Evolutionary conservation across 2,113 vertebrate species (phyloP).

Genomic region (Pterocles gutturalis): DNA sequence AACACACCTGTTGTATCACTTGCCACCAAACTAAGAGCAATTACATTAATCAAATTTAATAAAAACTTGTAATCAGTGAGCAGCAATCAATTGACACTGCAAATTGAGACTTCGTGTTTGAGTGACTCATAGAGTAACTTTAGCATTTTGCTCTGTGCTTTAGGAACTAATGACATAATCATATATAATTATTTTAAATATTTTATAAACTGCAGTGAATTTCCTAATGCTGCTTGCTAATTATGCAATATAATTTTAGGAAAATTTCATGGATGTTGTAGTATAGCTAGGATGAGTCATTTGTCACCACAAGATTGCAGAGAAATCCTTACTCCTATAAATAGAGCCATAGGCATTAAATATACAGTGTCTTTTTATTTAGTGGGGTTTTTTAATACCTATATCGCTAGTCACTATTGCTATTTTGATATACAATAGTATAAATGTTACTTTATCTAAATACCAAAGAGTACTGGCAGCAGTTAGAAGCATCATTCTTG

Average conservation of each 20-base stretch:
- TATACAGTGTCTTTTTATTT: conserved; percentile 31
- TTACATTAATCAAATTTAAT: conserved; percentile 45
- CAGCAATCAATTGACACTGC: conserved; percentile 30
- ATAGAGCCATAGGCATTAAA: conserved; percentile 17
- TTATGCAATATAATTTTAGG: conserved; percentile 74
- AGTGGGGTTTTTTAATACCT: conserved; percentile 23
- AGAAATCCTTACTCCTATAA: conserved; percentile 61
- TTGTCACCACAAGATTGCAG: conserved; percentile 54
- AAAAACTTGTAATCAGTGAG: conserved; percentile 41
- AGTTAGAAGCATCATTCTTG: background rate
- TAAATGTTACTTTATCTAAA: conserved; percentile 13
- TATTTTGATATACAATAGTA: conserved; percentile 26
- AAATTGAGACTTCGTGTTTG: background rate
- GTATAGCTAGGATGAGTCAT: conserved; percentile 60
- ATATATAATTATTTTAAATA: conserved; percentile 83
- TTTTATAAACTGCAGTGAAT: conserved; percentile 80
- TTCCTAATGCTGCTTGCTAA: conserved; percentile 67
- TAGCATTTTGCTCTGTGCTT: conserved; percentile 67
- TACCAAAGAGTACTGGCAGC: background rate
- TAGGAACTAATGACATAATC: conserved; percentile 77
- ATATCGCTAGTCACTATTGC: conserved; percentile 12
- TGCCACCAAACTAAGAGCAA: background rate
- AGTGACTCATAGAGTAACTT: conserved; percentile 66
- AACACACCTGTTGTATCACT: background rate
- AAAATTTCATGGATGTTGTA: conserved; percentile 52